phyloP scores from a whole-genome alignment of 1,140 invertebrate species.

The Penaeus vannamei region DNA sequence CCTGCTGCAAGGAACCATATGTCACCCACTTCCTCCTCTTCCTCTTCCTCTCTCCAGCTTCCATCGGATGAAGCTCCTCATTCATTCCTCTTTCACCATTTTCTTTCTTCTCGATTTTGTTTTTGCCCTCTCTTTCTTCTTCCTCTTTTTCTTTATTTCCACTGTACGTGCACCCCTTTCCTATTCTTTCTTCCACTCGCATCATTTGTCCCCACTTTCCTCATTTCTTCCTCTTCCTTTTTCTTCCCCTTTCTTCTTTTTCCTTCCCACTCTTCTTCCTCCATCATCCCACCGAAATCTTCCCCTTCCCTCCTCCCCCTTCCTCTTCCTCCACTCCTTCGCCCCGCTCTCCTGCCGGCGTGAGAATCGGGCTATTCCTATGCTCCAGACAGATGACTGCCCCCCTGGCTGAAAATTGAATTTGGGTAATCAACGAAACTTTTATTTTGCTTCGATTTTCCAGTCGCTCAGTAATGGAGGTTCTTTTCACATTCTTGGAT shows the following conservation, averaged over 20 bases:
- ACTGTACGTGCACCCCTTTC: not conserved
- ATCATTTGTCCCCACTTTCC: not conserved
- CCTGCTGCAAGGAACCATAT: too few species aligned
- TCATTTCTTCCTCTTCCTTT: not conserved
- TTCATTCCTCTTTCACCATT: too few species aligned
- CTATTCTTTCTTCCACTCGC: not conserved
- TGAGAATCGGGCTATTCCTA: constrained; percentile 58
- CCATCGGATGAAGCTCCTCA: not conserved
- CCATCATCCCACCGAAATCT: not conserved
- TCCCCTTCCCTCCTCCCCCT: not conserved
- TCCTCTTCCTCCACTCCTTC: not conserved
- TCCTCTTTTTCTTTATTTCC: not conserved
- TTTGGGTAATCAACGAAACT: constrained; percentile 65
- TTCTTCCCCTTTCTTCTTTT: not conserved
- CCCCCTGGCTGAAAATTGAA: constrained; percentile 61
- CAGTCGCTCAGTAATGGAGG: constrained; percentile 52
- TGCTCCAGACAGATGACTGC: constrained; percentile 52
- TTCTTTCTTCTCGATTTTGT: not conserved
- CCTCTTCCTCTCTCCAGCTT: too few species aligned
- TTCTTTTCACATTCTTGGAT: constrained; percentile 63
- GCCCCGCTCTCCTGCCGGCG: constrained; percentile 14
- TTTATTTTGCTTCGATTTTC: constrained; percentile 65
- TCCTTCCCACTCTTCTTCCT: not conserved
- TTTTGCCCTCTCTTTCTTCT: not conserved
- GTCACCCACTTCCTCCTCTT: too few species aligned